Evolutionary conservation across 2,113 vertebrate species (phyloP), one percentile per base, ranked within the genome.

Genomic region (Coregonus clupeaformis): DNA sequence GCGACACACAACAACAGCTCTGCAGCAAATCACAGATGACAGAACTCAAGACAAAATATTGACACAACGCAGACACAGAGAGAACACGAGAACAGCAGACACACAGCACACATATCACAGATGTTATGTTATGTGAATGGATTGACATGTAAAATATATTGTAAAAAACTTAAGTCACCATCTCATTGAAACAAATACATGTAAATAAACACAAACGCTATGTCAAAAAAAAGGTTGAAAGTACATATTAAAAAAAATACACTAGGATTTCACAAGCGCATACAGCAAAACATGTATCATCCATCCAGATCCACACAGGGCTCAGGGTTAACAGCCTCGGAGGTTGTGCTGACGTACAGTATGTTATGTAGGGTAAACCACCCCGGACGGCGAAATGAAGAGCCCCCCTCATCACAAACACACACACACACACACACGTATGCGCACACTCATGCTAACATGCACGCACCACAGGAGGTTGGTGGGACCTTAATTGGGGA

Each of bases 31-130:
- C 22, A 5, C 76, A 78, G 66, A 42, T 79, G 77, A 65, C 49
- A 69, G 66, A 69, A 75, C 1, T 47, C 78, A 82, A 9, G 75
- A 72, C 72, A 74, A 76, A 88, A 85, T 77, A 87, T 68, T 83
- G 79, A 83, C 77, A 81, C 60, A 14, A 68, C 36, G 80, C 20
- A 49, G 7, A 22, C 7, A 5, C 5, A 2, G 9, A 42, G 36
- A 42, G 36, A 12, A 42, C 36, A 42, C 36, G n/a, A 60, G 16
- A 60, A 22, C 57, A 36, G 12, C n/a, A 45, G 57, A 30, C 57
- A 45, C 42, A 18, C 12, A 42, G 36, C 14, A 52, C 49, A 72
- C 29, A 72, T 20, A 59, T 22, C 52, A 42, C 6, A 72, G 55
- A 29, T 18, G 18, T 18, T 3, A 42, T 11, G 36, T 42, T 7